Evolutionary conservation across 2,888 invertebrate genomes (phyloP).

Genomic region (Cabera pusaria): DNA sequence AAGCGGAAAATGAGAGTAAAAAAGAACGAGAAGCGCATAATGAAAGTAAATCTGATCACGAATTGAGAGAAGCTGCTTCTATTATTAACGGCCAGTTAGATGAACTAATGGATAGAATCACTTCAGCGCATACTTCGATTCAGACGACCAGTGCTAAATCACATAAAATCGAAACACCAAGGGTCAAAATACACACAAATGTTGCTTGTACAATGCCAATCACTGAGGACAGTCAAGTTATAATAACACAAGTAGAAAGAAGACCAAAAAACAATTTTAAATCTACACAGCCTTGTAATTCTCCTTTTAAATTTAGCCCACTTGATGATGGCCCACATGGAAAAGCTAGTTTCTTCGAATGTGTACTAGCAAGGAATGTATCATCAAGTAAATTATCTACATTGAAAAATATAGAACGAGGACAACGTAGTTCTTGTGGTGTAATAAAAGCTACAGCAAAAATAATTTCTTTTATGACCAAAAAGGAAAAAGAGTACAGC

Average conservation of each 20-base stretch:
- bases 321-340: slow-evolving; percentile 38
- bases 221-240: no score
- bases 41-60: slow-evolving; percentile 41
- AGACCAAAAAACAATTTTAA: no score
- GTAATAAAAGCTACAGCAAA: slow-evolving; percentile 45
- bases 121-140: no score
- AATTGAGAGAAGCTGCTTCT: slow-evolving; percentile 40
- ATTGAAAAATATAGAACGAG: slow-evolving; percentile 22
- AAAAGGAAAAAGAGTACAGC: slow-evolving; percentile 56
- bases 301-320: slow-evolving; percentile 39
- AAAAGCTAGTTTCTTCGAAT: slow-evolving; percentile 38
- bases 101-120: slow-evolving; percentile 44
- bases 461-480: slow-evolving; percentile 52
- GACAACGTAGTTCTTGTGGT: slow-evolving; percentile 17
- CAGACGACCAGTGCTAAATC: slow-evolving; percentile 27
- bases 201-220: no score
- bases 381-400: no score
- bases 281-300: no score
- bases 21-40: no score
- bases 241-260: no score
- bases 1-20: no score
- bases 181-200: no score
- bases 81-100: slow-evolving; percentile 46
- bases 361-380: no score
- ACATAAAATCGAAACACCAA: slow-evolving; percentile 12